Evolutionary conservation across 2,888 invertebrate species (phyloP).

Genomic region (Exocentrus adspersus): DNA sequence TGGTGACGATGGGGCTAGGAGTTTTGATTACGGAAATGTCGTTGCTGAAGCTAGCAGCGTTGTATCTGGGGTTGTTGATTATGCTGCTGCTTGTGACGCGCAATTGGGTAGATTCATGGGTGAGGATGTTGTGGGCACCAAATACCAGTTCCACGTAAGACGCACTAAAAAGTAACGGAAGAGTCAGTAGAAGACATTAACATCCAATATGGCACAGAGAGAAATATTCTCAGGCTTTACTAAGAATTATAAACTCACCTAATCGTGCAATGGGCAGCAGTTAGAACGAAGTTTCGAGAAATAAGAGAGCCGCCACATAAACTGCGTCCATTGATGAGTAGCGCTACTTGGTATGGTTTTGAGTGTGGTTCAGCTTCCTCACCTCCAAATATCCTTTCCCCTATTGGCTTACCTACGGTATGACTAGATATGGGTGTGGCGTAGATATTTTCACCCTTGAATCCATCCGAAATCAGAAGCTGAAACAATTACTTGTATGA

Average conservation of each 20-base stretch:
- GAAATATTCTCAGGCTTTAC: too few species aligned
- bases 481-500: too few species aligned
- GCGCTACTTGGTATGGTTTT: neutral
- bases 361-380: neutral
- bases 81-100: constrained; percentile 45
- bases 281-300: too few species aligned
- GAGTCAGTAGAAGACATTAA: too few species aligned
- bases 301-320: constrained; percentile 9
- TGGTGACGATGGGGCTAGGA: constrained; percentile 30
- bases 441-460: too few species aligned
- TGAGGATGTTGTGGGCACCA: constrained; percentile 8
- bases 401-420: too few species aligned
- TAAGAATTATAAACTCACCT: too few species aligned
- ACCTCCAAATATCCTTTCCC: neutral
- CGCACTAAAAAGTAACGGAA: too few species aligned
- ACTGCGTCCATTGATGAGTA: neutral
- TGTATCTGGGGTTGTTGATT: constrained; percentile 39
- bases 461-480: too few species aligned
- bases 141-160: neutral
- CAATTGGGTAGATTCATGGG: constrained; percentile 9
- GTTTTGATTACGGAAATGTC: constrained; percentile 43
- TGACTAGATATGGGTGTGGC: too few species aligned
- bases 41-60: constrained; percentile 30
- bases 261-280: too few species aligned
- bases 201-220: too few species aligned